These are phyloP conservation scores for Pediacus dermestoides DNA, from an alignment of 2,888 invertebrate species.

Conservation along the genomic window DNA sequence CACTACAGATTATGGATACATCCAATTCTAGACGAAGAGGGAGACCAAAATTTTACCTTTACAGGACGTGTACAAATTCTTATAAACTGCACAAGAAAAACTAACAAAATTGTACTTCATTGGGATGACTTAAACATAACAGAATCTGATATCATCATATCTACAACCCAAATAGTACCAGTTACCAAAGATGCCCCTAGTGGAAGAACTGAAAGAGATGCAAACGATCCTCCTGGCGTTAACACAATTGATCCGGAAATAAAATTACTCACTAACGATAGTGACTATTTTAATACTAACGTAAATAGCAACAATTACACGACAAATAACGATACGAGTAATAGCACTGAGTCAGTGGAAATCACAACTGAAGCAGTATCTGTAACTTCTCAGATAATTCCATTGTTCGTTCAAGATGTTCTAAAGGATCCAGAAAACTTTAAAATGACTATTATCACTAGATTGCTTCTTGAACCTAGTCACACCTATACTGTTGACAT, in stretches of 20 bases:
- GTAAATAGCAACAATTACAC: slow-evolving; percentile 14
- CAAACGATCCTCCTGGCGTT: background rate
- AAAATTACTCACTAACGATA: slow-evolving; percentile 4
- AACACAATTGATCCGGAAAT: background rate
- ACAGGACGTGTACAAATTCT: slow-evolving; percentile 41
- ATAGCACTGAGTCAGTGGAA: slow-evolving; percentile 7
- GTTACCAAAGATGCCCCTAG: slow-evolving; percentile 5
- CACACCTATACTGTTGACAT: slow-evolving; percentile 57
- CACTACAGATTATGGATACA: slow-evolving; percentile 42
- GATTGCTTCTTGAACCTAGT: slow-evolving; percentile 48
- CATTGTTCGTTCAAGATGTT: slow-evolving; percentile 36
- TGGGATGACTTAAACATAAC: slow-evolving; percentile 38
- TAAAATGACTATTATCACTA: slow-evolving; percentile 46
- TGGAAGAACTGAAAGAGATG: slow-evolving; percentile 5
- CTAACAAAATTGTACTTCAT: slow-evolving; percentile 42
- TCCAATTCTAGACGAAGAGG: slow-evolving; percentile 41
- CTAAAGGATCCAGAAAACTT: slow-evolving; percentile 45
- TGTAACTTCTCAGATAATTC: slow-evolving; percentile 20
- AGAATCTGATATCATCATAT: slow-evolving; percentile 33
- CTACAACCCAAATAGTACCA: slow-evolving; percentile 23
- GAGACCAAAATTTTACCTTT: slow-evolving; percentile 41
- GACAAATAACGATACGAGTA: slow-evolving; percentile 10
- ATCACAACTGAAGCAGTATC: slow-evolving; percentile 19
- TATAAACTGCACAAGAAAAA: slow-evolving; percentile 37
- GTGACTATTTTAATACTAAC: slow-evolving; percentile 14